phyloP scores from a whole-genome alignment of 2,113 vertebrate species.

The Pituophis catenifer region DNA sequence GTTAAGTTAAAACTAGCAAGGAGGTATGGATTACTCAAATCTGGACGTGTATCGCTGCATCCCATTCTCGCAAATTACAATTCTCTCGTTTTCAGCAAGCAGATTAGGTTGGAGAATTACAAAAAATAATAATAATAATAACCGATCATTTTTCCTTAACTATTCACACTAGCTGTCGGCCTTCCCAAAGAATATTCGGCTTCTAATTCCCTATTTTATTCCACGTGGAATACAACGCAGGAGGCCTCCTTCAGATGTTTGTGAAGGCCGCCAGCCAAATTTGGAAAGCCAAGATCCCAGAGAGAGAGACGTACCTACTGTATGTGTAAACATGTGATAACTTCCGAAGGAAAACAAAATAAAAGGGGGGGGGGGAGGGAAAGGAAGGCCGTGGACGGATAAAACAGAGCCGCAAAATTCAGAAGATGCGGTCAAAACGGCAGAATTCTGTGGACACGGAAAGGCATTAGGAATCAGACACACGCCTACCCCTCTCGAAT shows the following conservation, averaged over 20 bases:
- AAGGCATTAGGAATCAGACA: constrained; percentile 52
- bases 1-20: constrained; percentile 29
- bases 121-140: not conserved
- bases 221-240: too few relatives aligned
- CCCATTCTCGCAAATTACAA: constrained; percentile 43
- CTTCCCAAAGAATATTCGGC: constrained; percentile 26
- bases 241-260: not conserved
- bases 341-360: not conserved
- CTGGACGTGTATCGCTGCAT: constrained; percentile 44
- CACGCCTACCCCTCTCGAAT: not conserved
- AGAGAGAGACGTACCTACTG: too few relatives aligned
- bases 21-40: constrained; percentile 36
- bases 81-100: constrained; percentile 42
- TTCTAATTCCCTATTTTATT: not conserved
- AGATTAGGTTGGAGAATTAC: constrained; percentile 7
- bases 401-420: constrained; percentile 43
- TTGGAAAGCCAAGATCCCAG: not conserved
- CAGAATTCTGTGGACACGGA: constrained; percentile 58
- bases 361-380: too few relatives aligned
- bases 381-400: not conserved
- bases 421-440: constrained; percentile 67
- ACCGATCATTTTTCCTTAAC: constrained; percentile 3
- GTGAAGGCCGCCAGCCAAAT: not conserved
- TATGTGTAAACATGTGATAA: not conserved
- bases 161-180: not conserved